Percentiles rank a stretch among this genome's conserved stretches.
Conservation (phyloP, 2,113 vertebrate species). For the Seriola dumerili region DNA sequence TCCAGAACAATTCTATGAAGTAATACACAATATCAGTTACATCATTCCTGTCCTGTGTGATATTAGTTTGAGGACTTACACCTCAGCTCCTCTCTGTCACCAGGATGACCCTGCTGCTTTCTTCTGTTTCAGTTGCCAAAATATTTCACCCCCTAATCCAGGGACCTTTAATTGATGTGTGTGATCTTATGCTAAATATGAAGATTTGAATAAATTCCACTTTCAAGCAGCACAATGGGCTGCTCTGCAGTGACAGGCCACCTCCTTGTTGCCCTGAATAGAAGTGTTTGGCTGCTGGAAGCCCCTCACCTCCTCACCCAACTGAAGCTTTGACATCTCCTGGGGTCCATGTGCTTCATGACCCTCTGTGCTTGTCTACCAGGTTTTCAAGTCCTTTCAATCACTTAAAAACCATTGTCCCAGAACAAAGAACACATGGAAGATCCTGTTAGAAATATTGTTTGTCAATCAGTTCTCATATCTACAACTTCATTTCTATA, state of each 20-base stretch:
- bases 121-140: constrained; percentile 38
- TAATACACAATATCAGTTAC: too few species aligned
- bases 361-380: background rate
- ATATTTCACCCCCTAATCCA: constrained; percentile 56
- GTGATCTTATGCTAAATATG: constrained; percentile 87
- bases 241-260: constrained; percentile 67
- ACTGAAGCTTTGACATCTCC: background rate
- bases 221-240: constrained; percentile 70
- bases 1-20: too few species aligned
- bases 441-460: too few species aligned
- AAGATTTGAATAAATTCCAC: constrained; percentile 79
- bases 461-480: too few species aligned
- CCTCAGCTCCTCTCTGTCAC: background rate
- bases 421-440: too few species aligned
- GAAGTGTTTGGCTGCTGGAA: constrained; percentile 67
- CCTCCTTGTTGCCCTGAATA: constrained; percentile 58
- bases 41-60: too few species aligned
- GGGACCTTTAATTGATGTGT: constrained; percentile 87
- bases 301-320: constrained; percentile 53
- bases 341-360: background rate
- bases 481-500: too few species aligned
- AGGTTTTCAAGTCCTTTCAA: too few species aligned
- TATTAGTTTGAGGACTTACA: too few species aligned
- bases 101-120: constrained; percentile 76
- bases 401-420: too few species aligned